Evolutionary conservation across 1,140 invertebrate genomes (phyloP).

Genomic region (Laupala kohalensis): DNA sequence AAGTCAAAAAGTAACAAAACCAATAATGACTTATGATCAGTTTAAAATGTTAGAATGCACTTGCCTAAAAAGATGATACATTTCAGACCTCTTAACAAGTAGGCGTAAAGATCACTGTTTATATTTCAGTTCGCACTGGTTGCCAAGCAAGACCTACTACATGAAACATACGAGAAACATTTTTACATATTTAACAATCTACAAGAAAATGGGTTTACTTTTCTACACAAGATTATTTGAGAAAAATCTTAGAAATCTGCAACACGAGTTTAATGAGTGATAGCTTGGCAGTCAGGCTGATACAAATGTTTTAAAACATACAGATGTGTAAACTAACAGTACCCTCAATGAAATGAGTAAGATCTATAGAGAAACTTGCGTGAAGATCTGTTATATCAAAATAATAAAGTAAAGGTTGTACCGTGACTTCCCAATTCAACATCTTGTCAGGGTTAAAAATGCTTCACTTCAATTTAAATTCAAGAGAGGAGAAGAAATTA

Average conservation of each 20-base stretch:
- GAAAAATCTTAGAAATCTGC: neutral
- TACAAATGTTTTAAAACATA: neutral
- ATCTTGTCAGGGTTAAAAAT: too few relatives aligned
- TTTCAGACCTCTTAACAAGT: too few relatives aligned
- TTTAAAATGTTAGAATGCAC: too few relatives aligned
- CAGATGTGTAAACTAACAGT: neutral
- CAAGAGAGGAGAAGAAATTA: too few relatives aligned
- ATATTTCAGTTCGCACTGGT: too few relatives aligned
- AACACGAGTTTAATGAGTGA: neutral
- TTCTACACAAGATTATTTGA: too few relatives aligned
- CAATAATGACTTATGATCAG: too few relatives aligned
- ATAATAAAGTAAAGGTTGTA: neutral
- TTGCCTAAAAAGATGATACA: too few relatives aligned
- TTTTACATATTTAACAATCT: neutral
- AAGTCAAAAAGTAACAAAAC: too few relatives aligned
- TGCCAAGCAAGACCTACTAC: neutral
- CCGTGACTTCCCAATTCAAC: neutral
- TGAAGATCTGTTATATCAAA: neutral
- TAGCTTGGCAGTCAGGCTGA: neutral
- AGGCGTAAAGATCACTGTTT: too few relatives aligned
- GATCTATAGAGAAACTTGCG: too few relatives aligned
- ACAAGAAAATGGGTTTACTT: neutral
- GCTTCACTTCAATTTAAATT: too few relatives aligned
- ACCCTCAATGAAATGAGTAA: neutral
- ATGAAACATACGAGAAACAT: neutral